Evolutionary conservation across 2,888 invertebrate species (phyloP), one percentile per base, ranked within the genome.

Genomic region (Incurvaria masculella): DNA sequence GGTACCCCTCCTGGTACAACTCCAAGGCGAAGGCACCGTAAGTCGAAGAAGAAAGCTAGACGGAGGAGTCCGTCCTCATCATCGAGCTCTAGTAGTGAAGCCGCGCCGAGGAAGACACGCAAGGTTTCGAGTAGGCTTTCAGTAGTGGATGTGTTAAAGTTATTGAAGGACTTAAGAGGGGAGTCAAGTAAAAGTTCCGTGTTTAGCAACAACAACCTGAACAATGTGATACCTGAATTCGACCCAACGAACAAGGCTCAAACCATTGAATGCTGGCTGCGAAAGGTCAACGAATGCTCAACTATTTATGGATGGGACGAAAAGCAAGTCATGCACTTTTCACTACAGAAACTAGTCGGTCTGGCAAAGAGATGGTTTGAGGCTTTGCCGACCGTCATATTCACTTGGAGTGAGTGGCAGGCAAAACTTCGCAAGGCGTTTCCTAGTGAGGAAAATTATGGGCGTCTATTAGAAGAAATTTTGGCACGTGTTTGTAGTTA

Each of bases 351-450:
- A 19, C 21, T 59, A 11, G 21, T 16, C 14, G 56, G 55, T 2
- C 27, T 52, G 14, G 59, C 57, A 4, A 55, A 55, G 23, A 54
- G 23, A 20, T 59, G 57, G 57, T 56, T 49, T 16, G 52, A 57
- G 38, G 46, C 50, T 21, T 48, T 54, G 17, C 53, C 55, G 2
- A 46, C 50, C 1, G 47, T 56, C 1, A 20, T 52, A n/a, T 55
- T 43, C 46, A 48, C 51, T 14, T 59, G 59, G 56, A 21, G 33
- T 6, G 52, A 56, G 6, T 59, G 57, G 56, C 54, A 56, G 6
- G 14, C 49, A n/a, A 33, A 58, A 49, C 39, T 59, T 2, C 20
- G 46, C 8, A 48, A 49, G 27, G 56, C 57, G 18, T 58, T 58
- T 42, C 56, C 55, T 4, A 40, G 27, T 21, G 52, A 55, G 18